Evolutionary conservation across 2,113 vertebrate genomes (phyloP).

Genomic region (Urocitellus parryii): DNA sequence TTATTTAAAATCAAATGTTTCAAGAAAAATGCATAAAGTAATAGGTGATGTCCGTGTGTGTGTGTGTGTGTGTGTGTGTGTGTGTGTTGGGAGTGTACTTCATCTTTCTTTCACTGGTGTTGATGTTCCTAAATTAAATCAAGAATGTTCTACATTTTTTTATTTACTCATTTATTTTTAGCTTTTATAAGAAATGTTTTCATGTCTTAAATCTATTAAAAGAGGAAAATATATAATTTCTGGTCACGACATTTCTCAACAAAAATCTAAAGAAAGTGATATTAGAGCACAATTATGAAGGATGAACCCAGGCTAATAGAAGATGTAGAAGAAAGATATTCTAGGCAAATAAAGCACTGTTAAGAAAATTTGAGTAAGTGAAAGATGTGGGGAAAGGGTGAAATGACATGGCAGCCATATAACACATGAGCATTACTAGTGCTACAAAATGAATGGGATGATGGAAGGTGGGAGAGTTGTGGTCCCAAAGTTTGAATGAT

Average conservation of each 20-base stretch:
- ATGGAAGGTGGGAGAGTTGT: background rate
- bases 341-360: background rate
- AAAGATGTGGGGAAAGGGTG: background rate
- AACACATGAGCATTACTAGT: background rate
- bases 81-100: background rate
- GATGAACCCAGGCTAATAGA: background rate
- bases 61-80: background rate
- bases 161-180: background rate
- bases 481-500: background rate
- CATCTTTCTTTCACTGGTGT: background rate
- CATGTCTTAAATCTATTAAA: conserved; percentile 9
- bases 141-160: background rate
- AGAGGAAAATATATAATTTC: background rate
- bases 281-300: background rate
- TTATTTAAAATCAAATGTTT: background rate
- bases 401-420: accelerated
- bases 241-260: background rate
- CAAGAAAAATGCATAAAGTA: background rate
- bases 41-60: background rate
- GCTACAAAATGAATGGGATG: background rate
- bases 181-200: background rate
- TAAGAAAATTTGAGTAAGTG: background rate
- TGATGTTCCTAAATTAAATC: background rate
- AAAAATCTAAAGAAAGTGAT: background rate
- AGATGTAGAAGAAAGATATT: background rate